phyloP scores from a whole-genome alignment of 2,113 vertebrate species.

The Stictonetta naevosa region DNA sequence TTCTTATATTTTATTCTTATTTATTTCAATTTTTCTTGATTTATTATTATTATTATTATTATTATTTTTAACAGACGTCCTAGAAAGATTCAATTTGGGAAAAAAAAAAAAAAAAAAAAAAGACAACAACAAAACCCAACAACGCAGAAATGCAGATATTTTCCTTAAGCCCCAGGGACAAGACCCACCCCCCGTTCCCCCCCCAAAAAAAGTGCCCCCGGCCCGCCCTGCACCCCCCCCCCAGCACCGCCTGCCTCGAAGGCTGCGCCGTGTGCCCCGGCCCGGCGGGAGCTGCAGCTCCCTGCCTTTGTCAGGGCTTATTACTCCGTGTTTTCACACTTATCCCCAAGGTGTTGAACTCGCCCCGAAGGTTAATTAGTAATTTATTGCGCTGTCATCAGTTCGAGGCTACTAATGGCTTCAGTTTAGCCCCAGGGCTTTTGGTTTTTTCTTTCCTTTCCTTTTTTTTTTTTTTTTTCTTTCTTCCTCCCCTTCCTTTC shows the following conservation, averaged over 20 bases:
- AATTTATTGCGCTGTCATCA: conserved; percentile 74
- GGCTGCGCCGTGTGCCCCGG: neutral
- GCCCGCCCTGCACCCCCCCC: rapidly evolving
- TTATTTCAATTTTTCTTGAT: no score
- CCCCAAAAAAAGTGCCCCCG: neutral
- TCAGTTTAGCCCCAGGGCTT: conserved; percentile 61
- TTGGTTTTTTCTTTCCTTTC: neutral
- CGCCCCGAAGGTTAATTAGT: conserved; percentile 73
- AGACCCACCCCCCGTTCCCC: neutral
- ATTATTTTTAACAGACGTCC: neutral
- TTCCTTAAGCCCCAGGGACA: neutral
- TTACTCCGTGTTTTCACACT: conserved; percentile 70
- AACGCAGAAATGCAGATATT: neutral
- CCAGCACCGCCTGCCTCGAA: neutral
- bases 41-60: no score
- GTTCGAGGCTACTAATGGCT: conserved; percentile 67
- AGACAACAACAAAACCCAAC: no score
- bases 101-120: neutral
- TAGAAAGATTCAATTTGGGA: neutral
- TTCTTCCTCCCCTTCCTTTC: neutral
- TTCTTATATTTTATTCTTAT: no score
- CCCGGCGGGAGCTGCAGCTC: neutral
- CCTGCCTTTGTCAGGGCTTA: conserved; percentile 60
- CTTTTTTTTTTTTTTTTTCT: rapidly evolving
- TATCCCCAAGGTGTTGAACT: conserved; percentile 75